Evolutionary conservation across 2,113 vertebrate species (phyloP).

Genomic region (Chlorodrepanis virens): DNA sequence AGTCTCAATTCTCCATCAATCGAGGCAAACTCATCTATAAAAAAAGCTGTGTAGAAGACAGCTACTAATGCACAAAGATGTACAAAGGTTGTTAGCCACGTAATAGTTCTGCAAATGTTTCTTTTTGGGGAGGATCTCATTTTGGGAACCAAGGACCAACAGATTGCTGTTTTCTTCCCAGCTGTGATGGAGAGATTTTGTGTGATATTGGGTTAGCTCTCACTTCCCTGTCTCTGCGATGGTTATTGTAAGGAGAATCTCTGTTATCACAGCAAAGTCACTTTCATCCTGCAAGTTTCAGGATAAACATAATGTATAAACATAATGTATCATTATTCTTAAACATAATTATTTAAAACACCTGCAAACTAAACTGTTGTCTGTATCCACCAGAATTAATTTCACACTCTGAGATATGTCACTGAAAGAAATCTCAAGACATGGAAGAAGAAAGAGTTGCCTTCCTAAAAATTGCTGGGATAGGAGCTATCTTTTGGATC

Average conservation of each 20-base stretch:
- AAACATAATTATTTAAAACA: not conserved
- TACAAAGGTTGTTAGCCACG: not conserved
- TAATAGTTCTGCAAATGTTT: not conserved
- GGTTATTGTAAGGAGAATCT: not conserved
- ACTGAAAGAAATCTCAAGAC: not conserved
- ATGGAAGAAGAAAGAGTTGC: not conserved
- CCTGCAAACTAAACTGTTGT: not conserved
- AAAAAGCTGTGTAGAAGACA: not conserved
- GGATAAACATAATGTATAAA: not conserved
- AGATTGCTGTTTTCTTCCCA: not conserved
- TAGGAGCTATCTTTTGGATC: not conserved
- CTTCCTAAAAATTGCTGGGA: not conserved
- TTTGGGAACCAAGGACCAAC: not conserved
- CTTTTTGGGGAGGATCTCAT: not conserved
- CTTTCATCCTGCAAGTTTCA: not conserved
- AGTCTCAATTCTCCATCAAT: not conserved
- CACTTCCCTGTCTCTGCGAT: not conserved
- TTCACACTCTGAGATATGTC: not conserved
- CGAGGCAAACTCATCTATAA: not conserved
- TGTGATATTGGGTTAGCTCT: not conserved
- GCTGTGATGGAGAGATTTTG: not conserved
- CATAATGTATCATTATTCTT: not conserved
- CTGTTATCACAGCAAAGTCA: not conserved
- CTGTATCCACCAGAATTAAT: not conserved
- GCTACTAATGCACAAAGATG: not conserved